A percentile compares a stretch with the other conserved stretches of the same genome.
Conservation (phyloP, 2,113 vertebrate species). For the Panthera uncia region DNA sequence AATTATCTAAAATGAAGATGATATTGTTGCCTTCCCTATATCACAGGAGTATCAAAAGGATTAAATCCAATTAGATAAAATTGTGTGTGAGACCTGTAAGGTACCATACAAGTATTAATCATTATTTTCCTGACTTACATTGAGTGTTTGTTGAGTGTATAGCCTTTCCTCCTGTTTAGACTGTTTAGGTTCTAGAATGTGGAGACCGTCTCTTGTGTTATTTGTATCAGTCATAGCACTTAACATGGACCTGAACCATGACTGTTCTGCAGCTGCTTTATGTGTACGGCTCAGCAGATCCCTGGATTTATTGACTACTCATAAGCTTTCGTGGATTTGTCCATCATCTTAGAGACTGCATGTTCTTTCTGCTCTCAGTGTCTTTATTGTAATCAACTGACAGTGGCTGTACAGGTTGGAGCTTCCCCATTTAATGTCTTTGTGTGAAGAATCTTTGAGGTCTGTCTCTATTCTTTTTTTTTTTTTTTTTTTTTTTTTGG, state of each 20-base stretch:
- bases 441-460: not conserved
- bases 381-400: not conserved
- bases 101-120: not conserved
- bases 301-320: not conserved
- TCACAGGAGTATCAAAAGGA: not conserved
- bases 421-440: not conserved
- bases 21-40: not conserved
- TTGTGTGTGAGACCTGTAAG: not conserved
- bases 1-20: not conserved
- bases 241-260: not conserved
- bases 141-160: not conserved
- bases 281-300: not conserved
- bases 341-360: not conserved
- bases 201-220: not conserved
- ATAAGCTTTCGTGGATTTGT: not conserved
- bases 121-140: not conserved
- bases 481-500: not conserved
- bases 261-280: not conserved
- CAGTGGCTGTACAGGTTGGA: not conserved
- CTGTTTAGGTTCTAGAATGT: not conserved
- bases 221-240: not conserved
- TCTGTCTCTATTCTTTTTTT: not conserved
- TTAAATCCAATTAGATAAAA: slow-evolving; percentile 3
- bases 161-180: not conserved
- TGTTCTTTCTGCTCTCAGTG: not conserved